These are phyloP conservation scores for Erynnis tages DNA, from an alignment of 2,888 invertebrate species.

Conservation along the genomic window DNA sequence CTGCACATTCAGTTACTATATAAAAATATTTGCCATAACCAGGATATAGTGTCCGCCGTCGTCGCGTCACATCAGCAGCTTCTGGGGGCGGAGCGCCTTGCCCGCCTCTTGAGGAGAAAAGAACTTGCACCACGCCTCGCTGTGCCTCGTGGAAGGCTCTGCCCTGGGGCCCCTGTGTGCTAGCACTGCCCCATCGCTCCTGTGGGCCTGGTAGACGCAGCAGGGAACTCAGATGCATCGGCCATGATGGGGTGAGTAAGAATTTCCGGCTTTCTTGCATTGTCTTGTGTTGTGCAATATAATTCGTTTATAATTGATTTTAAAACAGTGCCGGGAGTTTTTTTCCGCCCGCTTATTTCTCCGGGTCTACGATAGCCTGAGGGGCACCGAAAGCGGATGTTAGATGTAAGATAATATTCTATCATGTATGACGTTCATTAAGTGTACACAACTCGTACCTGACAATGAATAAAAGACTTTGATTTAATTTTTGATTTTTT, in stretches of 20 bases:
- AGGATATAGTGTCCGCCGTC: slow-evolving; percentile 74
- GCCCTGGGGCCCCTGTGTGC: slow-evolving; percentile 78
- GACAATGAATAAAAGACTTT: too few species aligned
- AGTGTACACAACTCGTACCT: too few species aligned
- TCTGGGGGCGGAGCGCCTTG: slow-evolving; percentile 77
- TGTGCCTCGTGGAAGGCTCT: slow-evolving; percentile 77
- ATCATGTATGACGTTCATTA: too few species aligned
- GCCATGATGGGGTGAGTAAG: slow-evolving; percentile 75
- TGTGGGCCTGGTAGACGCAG: slow-evolving; percentile 83
- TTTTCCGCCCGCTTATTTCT: too few species aligned
- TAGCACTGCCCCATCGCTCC: slow-evolving; percentile 60
- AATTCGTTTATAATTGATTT: too few species aligned
- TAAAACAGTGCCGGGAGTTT: too few species aligned
- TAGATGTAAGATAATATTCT: too few species aligned
- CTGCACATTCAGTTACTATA: neutral
- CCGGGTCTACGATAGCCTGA: too few species aligned
- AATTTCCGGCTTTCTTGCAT: too few species aligned
- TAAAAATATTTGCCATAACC: neutral
- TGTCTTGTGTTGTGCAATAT: too few species aligned
- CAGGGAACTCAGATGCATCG: slow-evolving; percentile 79
- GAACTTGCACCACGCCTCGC: slow-evolving; percentile 76
- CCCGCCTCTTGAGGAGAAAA: slow-evolving; percentile 78
- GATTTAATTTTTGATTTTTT: too few species aligned
- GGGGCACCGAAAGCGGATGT: too few species aligned
- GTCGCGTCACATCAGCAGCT: slow-evolving; percentile 71